Evolutionary conservation across 2,113 vertebrate genomes (phyloP).

Genomic region (Microcebus jonahi): DNA sequence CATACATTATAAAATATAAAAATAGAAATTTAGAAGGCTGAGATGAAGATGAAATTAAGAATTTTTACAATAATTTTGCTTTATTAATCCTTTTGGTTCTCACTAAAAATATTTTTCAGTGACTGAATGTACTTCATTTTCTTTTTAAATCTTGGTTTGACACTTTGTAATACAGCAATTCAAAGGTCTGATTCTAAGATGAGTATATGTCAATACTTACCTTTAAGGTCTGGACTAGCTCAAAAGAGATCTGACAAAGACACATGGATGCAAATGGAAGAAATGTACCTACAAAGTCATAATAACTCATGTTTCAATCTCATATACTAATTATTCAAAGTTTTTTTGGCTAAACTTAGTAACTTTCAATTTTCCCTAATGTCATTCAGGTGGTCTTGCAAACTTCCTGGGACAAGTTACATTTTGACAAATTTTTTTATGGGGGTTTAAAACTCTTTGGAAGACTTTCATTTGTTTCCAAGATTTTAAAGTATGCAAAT

Average conservation of each 20-base stretch:
- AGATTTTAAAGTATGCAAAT: not conserved
- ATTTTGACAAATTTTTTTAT: not conserved
- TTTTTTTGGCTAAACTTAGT: not conserved
- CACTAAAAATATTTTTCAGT: not conserved
- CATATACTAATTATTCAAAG: not conserved
- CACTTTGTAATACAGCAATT: not conserved
- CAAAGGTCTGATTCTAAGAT: not conserved
- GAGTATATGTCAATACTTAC: not conserved
- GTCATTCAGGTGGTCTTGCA: not conserved
- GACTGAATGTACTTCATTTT: not conserved
- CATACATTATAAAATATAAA: not conserved
- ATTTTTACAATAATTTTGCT: not conserved
- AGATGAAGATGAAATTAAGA: slow-evolving; percentile 10
- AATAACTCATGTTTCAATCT: not conserved
- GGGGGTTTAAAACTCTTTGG: not conserved
- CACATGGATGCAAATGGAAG: not conserved
- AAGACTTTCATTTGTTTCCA: not conserved
- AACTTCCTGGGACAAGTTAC: not conserved
- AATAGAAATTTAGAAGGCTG: not conserved
- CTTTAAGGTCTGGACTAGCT: not conserved
- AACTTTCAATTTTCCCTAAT: not conserved
- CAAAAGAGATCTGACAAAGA: not conserved
- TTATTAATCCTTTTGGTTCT: not conserved
- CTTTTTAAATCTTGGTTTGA: not conserved
- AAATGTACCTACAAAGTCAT: not conserved